Base-by-base conservation (phyloP, 2,113 vertebrate species). In the Aegithalos caudatus region DNA sequence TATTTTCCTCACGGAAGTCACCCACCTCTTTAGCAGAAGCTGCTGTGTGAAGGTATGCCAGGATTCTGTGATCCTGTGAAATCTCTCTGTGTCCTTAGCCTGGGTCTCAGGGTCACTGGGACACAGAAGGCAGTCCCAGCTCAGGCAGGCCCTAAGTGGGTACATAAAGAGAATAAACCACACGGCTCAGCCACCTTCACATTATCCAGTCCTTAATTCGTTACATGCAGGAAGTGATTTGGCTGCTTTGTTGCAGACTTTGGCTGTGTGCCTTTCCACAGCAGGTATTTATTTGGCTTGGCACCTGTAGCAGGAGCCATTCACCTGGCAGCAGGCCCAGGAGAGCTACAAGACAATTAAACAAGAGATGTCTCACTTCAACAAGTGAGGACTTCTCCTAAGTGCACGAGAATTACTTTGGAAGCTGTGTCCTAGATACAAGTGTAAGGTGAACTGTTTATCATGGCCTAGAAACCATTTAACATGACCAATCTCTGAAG, bases 51-150 rank as follows among this genome's bases (percentile, higher is more conserved):
- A 58, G 80, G 27, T 7, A 44, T 0, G 2, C n/a, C 47, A 35
- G 14, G 14, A 54, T 33, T 69, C 35, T 8, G 7, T 53, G 38
- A 22, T 60, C 60, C n/a, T 27, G 3, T 42, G 54, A 69, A 83
- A 42, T 53, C 33, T 19, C 25, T 35, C 13, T 0, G 25, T 38
- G n/a, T 70, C 61, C n/a, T 47, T 28, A 65, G 27, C 0, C 0
- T 61, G 54, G 7, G 6, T 50, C 29, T 60, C 0, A 0, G 29
- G 40, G 25, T 21, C 48, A 33, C 37, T 0, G 0, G 50, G 57
- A n/a, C 45, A 23, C 4, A 19, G 42, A 29, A 83, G 21, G 42
- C 47, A 57, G 31, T 60, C 40, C 45, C 24, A 15, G 17, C 7
- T 57, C 40, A 53, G 54, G 60, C 56, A 61, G 53, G 33, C 25